Percentiles rank a stretch among this genome's conserved stretches.
Conservation (phyloP, 2,113 vertebrate genomes). For the Hipposideros armiger region DNA sequence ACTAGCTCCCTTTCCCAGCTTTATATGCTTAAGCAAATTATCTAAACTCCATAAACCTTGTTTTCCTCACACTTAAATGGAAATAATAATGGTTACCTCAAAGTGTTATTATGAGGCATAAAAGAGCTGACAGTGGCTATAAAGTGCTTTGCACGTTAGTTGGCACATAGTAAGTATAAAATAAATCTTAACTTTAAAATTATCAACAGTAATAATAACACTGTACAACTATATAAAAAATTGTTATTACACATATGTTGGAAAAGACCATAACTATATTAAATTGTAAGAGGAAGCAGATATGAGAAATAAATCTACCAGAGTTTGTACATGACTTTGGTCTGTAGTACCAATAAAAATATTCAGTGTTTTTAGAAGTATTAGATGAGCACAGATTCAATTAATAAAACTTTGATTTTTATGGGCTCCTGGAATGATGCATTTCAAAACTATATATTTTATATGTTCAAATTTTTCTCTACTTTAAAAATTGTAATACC, state of each 20-base stretch:
- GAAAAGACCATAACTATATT: not conserved
- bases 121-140: not conserved
- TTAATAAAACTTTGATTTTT: not conserved
- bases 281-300: not conserved
- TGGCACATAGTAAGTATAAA: conserved; percentile 32
- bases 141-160: not conserved
- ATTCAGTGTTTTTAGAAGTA: not conserved
- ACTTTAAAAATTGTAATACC: not conserved
- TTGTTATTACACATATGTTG: not conserved
- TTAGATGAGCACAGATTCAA: not conserved
- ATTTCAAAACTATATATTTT: not conserved
- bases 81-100: not conserved
- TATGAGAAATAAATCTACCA: not conserved
- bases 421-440: accelerated
- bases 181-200: conserved; percentile 30
- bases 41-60: not conserved
- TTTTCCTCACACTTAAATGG: not conserved
- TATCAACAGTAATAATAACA: not conserved
- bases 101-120: not conserved
- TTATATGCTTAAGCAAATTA: not conserved
- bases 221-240: not conserved
- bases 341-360: not conserved
- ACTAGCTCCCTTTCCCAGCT: not conserved
- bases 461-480: not conserved
- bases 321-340: not conserved